Conservation (phyloP, 2,888 invertebrate species). For the Polydrusus cervinus region DNA sequence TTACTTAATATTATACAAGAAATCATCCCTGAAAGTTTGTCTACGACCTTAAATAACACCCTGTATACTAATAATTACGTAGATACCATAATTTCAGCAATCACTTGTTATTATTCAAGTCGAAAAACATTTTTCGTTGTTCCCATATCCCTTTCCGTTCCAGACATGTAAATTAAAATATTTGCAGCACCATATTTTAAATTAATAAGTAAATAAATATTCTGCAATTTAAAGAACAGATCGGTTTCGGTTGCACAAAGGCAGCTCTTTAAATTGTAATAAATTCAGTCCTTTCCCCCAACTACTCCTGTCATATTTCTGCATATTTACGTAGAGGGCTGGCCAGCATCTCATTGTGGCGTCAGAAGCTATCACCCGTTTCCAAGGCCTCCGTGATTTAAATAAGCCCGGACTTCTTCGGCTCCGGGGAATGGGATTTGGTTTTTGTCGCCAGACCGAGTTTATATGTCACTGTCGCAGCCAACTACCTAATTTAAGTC, state of each 20-base stretch:
- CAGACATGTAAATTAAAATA: too few species aligned
- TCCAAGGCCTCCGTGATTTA: slow-evolving; percentile 70
- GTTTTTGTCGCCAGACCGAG: slow-evolving; percentile 71
- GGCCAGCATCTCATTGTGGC: slow-evolving; percentile 68
- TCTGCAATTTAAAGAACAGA: neutral
- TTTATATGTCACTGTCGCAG: slow-evolving; percentile 70
- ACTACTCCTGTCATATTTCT: slow-evolving; percentile 60
- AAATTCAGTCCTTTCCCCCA: slow-evolving; percentile 16
- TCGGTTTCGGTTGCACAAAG: neutral
- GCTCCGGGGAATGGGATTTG: slow-evolving; percentile 69
- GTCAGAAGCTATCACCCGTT: slow-evolving; percentile 71
- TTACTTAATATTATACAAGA: too few species aligned
- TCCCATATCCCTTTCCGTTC: too few species aligned
- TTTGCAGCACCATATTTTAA: too few species aligned
- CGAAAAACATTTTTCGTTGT: too few species aligned
- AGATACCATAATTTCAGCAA: too few species aligned
- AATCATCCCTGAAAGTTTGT: too few species aligned
- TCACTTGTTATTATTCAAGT: too few species aligned
- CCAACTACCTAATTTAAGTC: slow-evolving; percentile 68
- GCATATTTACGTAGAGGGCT: slow-evolving; percentile 68
- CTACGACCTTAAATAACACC: too few species aligned
- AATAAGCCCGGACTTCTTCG: slow-evolving; percentile 70
- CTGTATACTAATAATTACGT: too few species aligned
- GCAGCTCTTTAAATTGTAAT: neutral
- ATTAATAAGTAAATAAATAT: too few species aligned